phyloP scores from a whole-genome alignment of 2,888 invertebrate genomes.

The Oscheius sp. region DNA sequence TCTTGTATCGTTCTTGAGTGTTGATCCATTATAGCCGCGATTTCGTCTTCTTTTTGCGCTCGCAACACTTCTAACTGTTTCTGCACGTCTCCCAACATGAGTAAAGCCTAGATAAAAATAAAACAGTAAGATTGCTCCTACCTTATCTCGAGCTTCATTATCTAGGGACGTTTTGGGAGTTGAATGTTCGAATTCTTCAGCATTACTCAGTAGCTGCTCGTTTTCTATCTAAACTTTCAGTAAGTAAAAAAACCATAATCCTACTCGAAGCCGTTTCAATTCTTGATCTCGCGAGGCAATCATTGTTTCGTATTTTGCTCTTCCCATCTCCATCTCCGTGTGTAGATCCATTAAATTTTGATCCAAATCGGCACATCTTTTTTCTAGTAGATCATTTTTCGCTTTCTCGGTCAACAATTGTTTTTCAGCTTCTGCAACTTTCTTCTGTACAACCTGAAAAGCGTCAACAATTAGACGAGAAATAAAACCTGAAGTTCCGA shows the following conservation, averaged over 20 bases:
- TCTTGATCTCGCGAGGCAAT: constrained; percentile 57
- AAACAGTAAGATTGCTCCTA: background rate
- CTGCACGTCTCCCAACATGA: constrained; percentile 29
- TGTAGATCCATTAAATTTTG: constrained; percentile 37
- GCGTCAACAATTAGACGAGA: background rate
- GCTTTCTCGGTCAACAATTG: constrained; percentile 42
- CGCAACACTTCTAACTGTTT: constrained; percentile 36
- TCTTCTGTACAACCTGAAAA: constrained; percentile 56
- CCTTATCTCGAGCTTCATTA: constrained; percentile 3
- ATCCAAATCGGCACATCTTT: constrained; percentile 33
- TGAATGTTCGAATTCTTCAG: background rate
- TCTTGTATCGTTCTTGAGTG: constrained; percentile 50
- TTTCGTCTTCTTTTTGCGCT: constrained; percentile 45
- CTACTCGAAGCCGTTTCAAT: constrained; percentile 56
- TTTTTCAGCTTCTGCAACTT: constrained; percentile 57
- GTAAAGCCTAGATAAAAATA: constrained; percentile 2
- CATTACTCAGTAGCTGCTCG: background rate
- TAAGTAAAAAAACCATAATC: too few species aligned
- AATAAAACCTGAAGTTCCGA: constrained; percentile 54
- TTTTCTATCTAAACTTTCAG: background rate
- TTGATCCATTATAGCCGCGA: constrained; percentile 42
- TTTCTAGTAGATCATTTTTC: constrained; percentile 15
- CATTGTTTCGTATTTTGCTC: constrained; percentile 48
- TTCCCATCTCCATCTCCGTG: constrained; percentile 57
- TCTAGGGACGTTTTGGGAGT: background rate